These are phyloP conservation scores for Noctua janthina DNA, from an alignment of 2,888 invertebrate species.

Conservation along the genomic window DNA sequence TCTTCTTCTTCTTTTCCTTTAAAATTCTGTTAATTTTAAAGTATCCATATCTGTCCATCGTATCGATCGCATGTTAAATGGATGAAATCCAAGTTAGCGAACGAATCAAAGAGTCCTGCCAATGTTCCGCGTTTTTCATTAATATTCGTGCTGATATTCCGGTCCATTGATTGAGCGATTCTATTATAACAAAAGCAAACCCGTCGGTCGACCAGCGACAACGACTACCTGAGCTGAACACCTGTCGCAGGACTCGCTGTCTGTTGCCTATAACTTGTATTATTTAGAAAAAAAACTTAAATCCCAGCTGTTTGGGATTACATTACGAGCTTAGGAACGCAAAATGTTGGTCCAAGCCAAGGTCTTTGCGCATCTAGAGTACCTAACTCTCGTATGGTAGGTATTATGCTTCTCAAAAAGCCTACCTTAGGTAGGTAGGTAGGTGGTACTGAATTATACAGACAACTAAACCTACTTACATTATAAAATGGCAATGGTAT, in stretches of 20 bases:
- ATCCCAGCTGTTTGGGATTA: conserved; percentile 50
- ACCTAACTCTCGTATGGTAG: not conserved
- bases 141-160: conserved; percentile 57
- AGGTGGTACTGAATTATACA: not conserved
- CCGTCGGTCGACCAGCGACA: conserved; percentile 69
- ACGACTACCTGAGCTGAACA: conserved; percentile 87
- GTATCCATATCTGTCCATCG: not conserved
- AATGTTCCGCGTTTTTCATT: conserved; percentile 14
- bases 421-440: not conserved
- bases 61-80: not conserved
- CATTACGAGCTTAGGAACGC: conserved; percentile 5
- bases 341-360: not conserved
- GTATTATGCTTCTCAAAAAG: not conserved
- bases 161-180: conserved; percentile 69
- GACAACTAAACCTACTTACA: conserved; percentile 4
- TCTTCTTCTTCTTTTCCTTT: conserved; percentile 5
- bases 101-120: not conserved
- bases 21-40: not conserved
- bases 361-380: not conserved
- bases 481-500: conserved; percentile 46
- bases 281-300: conserved; percentile 70
- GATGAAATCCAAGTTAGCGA: not conserved
- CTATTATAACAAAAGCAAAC: conserved; percentile 75
- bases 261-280: conserved; percentile 38
- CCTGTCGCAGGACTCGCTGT: conserved; percentile 83